Base-by-base conservation (phyloP, 2,888 invertebrate species). In the Hanleya hanleyi region DNA sequence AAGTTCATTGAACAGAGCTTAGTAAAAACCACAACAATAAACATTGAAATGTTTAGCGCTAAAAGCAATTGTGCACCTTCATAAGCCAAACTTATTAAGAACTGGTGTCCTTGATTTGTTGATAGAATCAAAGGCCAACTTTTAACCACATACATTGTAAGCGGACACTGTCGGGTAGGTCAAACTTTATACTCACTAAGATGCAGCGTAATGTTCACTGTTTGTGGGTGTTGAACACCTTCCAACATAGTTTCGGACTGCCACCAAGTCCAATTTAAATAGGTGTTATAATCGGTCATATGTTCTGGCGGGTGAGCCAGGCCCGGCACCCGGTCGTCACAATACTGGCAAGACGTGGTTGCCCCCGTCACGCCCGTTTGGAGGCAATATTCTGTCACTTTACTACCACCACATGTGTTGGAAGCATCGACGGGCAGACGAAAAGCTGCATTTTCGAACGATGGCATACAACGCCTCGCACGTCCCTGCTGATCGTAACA, bases 381-480 rank as follows among this genome's bases (percentile, higher is more conserved):
- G 76, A 96, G 94, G 91, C 99, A 99, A 91, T 94, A 99, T 88
- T 95, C 88, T 47, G 84, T 84, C 26, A 83, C 79, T 26, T 77
- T 74, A 62, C 94, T 93, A 85, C 96, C 94, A 0, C 98, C 99
- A 87, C 99, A 99, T 0, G 98, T 99, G 91, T 98, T 98, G 22
- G 98, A 97, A 12, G 96, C 96, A 81, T 97, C 96, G 91, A 98
- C 96, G 77, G 93, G 93, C 69, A 96, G 93, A 89, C 95, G 94
- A 91, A 95, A 99, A 9, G 98, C 99, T 4, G 98, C 97, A 90
- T 99, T 99, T 89, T 96, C 96, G 91, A 99, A 99, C 85, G 96
- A 96, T 0, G 99, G 98, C 86, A 97, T 95, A 91, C 99, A 99
- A 92, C 96, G 94, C 96, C 97, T 93, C 15, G 91, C 84, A 38